Base-by-base conservation (phyloP, 2,797 vertebrate genomes). In the Thaleichthys pacificus region DNA sequence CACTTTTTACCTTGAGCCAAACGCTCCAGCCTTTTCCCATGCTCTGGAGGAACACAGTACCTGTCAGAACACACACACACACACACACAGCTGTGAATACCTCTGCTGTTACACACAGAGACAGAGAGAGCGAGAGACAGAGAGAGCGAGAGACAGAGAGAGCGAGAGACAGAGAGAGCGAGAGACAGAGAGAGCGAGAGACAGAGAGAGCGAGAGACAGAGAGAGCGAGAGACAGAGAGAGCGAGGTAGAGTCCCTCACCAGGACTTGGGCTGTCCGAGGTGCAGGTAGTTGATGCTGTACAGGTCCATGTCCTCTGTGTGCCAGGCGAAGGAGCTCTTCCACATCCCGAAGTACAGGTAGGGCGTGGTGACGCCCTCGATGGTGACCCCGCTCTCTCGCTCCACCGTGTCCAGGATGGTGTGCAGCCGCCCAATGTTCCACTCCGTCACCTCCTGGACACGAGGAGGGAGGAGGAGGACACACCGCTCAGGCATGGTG, bases 311-410 rank as follows among this genome's bases (percentile, higher is more conserved):
- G 91, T 99, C 97, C 77, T 99, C 97, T 0, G 97, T 99, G 83
- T 99, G 97, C 97, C 97, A 99, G 14, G 97, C 97, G 77, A 99
- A 99, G 0, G 97, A 98, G 7, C 97, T 99, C 91, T 99, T 99
- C 97, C 97, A 99, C 97, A 99, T 99, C 56, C 97, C 97, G 22
- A 99, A 99, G 86, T 99, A 99, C 0, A 99, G 88, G 88, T 99
- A 99, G 0, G 97, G 97, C 14, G 97, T 99, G 81, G 97, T 99
- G 51, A 99, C 97, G 4, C 97, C 97, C 84, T 99, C 97, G 1
- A 99, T 99, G 47, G 96, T 98, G 86, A 99, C 98, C 63, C 97
- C 97, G 2, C 95, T 96, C 61, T 99, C 97, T 51, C 91, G 90
- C 80, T 99, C 97, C 76, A 99, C 97, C 0, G 97, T 92, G 84